Conservation (phyloP, 2,113 vertebrate species). For the Chauna torquata region DNA sequence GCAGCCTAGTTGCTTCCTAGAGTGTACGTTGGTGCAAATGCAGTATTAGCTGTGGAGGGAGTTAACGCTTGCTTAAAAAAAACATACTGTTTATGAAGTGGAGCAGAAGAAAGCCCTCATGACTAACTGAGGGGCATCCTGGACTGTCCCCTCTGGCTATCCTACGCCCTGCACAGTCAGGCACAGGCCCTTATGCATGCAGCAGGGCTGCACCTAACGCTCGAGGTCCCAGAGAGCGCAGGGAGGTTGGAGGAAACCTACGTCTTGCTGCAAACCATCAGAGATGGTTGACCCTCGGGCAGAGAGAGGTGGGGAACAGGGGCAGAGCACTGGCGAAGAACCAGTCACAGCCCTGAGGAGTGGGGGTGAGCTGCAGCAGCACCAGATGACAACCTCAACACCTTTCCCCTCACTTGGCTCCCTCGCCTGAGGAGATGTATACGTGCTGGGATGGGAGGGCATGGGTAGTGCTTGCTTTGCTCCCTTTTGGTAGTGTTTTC, state of each 20-base stretch:
- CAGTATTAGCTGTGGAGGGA: background rate
- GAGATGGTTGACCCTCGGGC: accelerated
- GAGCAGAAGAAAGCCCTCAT: background rate
- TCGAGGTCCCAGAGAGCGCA: accelerated
- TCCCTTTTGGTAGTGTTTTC: background rate
- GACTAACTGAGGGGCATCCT: background rate
- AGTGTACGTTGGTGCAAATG: background rate
- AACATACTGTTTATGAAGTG: background rate
- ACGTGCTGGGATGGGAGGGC: background rate
- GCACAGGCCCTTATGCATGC: background rate
- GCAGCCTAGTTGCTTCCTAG: background rate
- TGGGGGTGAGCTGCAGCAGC: background rate
- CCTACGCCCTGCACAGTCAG: background rate
- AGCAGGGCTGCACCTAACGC: background rate
- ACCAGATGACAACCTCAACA: background rate
- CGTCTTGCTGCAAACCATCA: accelerated
- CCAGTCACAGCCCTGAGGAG: background rate
- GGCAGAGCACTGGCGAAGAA: background rate
- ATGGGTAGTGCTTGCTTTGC: background rate
- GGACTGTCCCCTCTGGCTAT: too few species aligned
- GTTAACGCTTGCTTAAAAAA: background rate
- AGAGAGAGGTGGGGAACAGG: background rate
- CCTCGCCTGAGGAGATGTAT: background rate
- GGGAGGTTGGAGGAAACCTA: background rate
- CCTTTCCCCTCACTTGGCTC: background rate